Evolutionary conservation across 2,888 invertebrate species (phyloP).

Genomic region (Melanostoma mellinum): DNA sequence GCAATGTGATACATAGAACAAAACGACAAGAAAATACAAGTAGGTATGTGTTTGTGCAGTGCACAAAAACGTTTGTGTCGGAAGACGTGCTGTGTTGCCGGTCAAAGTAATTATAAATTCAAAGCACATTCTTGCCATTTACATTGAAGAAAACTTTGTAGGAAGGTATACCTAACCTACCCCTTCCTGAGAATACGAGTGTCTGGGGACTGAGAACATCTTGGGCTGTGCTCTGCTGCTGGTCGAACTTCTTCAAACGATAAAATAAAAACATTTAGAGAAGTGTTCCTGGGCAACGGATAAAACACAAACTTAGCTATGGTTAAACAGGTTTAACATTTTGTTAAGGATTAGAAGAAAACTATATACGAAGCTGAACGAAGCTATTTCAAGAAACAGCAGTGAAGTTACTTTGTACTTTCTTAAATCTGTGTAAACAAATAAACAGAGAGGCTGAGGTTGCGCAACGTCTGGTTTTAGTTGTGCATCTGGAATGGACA

Average conservation of each 20-base stretch:
- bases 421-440: too few relatives aligned
- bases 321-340: constrained; percentile 40
- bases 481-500: too few relatives aligned
- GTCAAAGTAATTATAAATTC: constrained; percentile 61
- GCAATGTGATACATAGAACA: not conserved
- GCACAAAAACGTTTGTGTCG: constrained; percentile 51
- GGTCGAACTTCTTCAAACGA: constrained; percentile 3
- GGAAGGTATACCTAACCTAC: constrained; percentile 44
- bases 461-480: too few relatives aligned
- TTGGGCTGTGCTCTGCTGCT: constrained; percentile 14
- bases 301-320: constrained; percentile 38
- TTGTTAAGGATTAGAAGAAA: constrained; percentile 6
- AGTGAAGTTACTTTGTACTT: too few relatives aligned
- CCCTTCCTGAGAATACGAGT: constrained; percentile 18
- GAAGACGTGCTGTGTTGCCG: constrained; percentile 48
- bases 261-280: constrained; percentile 40
- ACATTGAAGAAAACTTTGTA: constrained; percentile 46
- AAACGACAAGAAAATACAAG: not conserved
- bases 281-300: constrained; percentile 35
- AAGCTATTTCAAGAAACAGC: too few relatives aligned
- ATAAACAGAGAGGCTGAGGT: too few relatives aligned
- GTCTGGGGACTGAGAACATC: constrained; percentile 55
- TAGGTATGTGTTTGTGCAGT: constrained; percentile 17
- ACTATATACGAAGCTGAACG: too few relatives aligned
- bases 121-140: constrained; percentile 62